A percentile compares a stretch with the other conserved stretches of the same genome.
Evolutionary conservation across 1,140 invertebrate genomes (phyloP).

Genomic region (Aricia agestis): DNA sequence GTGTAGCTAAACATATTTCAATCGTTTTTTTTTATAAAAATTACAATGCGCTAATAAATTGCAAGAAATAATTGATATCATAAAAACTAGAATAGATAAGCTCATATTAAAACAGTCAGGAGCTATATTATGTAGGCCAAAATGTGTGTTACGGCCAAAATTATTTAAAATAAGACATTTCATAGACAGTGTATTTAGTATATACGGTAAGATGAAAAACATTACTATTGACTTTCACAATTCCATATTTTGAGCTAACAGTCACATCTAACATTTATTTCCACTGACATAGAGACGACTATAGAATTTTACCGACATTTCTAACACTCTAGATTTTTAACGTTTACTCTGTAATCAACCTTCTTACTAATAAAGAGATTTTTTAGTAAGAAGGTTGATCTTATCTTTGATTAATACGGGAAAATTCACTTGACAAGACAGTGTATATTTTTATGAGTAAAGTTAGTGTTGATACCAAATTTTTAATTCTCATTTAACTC

Average conservation of each 20-base stretch:
- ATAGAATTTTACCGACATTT: not conserved
- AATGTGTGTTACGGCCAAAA: not conserved
- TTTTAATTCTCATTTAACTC: too few species aligned
- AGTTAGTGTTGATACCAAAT: too few species aligned
- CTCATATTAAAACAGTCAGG: conserved; percentile 52
- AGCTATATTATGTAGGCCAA: conserved; percentile 31
- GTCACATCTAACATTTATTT: not conserved
- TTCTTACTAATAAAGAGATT: too few species aligned
- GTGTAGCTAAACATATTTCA: too few species aligned
- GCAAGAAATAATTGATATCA: not conserved
- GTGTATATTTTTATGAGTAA: too few species aligned
- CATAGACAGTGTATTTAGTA: not conserved
- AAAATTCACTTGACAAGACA: too few species aligned
- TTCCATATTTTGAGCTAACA: not conserved
- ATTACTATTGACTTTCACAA: not conserved
- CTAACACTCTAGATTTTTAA: not conserved
- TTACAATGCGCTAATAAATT: not conserved
- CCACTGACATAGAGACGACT: not conserved
- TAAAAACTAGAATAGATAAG: conserved; percentile 59
- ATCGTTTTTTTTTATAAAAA: not conserved
- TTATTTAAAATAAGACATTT: not conserved
- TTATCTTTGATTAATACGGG: too few species aligned
- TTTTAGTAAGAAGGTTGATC: too few species aligned
- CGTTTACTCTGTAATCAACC: not conserved
- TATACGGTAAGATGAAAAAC: not conserved